Evolutionary conservation across 2,113 vertebrate genomes (phyloP), one percentile per base, ranked within the genome.

Genomic region (Limnothrissa miodon): DNA sequence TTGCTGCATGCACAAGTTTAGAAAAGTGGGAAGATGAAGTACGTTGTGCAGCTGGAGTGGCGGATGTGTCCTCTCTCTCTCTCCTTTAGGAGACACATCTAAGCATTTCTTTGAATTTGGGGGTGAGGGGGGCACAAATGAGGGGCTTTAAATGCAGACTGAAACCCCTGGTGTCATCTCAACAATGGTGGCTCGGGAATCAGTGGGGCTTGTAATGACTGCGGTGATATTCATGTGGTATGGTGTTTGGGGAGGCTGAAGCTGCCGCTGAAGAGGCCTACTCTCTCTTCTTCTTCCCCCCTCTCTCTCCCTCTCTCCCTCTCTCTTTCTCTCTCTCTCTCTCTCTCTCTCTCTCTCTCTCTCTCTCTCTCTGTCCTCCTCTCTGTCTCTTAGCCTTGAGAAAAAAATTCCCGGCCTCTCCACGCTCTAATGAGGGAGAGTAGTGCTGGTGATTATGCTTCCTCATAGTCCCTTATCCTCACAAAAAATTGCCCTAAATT

Each of bases 401-500:
- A 36, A 56, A 81, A 82, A 83, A 83, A 83, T 45, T 21, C 66
- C 46, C 15, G 36, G 44, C 70, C 15, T 45, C 82, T 80, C 62
- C 78, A 79, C 25, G 70, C 70, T 83, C 80, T 87, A 87, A 84
- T 85, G 78, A 80, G 66, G 79, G 51, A 81, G 78, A 81, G 82
- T 78, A 25, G 70, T 39, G 66, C 46, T 25, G 2, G 45, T 80
- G 80, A 83, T 81, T 86, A 42, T 86, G 80, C 78, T 79, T 88
- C 85, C 87, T 82, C 21, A 79, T 48, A 82, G 80, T 56, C 83
- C 78, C 81, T 84, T 80, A 87, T 81, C 78, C 81, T 42, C 51
- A 62, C 78, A 51, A 51, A 78, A 85, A 83, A 84, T 85, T 81
- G 51, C 81, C 84, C 89, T 83, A 83, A 79, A 87, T 87, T 83